Evolutionary conservation across 2,888 invertebrate species (phyloP), one percentile per base, ranked within the genome.

Genomic region (Melanargia galathea): DNA sequence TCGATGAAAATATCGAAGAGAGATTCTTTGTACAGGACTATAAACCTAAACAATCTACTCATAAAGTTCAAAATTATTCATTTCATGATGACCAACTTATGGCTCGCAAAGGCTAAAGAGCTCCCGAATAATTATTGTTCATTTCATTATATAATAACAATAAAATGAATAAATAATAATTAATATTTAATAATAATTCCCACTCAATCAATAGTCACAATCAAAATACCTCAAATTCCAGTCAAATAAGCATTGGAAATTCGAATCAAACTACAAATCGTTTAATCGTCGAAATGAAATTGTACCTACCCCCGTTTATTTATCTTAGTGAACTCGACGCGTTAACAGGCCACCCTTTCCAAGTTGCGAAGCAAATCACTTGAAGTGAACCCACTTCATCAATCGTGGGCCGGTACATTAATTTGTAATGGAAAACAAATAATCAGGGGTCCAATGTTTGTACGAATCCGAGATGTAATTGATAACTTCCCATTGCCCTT

Each of bases 341-440:
- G 70, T 70, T 70, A 68, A 70, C 69, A 62, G 67, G 60, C 33
- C 54, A 67, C 65, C 67, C 69, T 66, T 70, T 67, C 62, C 58
- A 63, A 46, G 45, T 57, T 57, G 8, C 45, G 45, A 65, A 66
- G 60, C 6, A 70, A 74, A 74, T 72, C 70, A 71, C 70, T 70
- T 68, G 62, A 66, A 71, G 71, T 68, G 66, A 71, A 70, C 70
- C 69, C 69, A 68, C 71, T 71, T 70, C 73, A 74, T 75, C 74
- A 76, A 72, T 74, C 72, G 67, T 69, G 58, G 62, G 62, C 68
- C 68, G 71, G 57, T 67, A 71, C 71, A 73, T 69, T 73, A 74
- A 75, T 75, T 76, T 66, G 73, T 71, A 75, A 76, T 72, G 72
- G 71, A 68, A 72, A 68, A 73, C 76, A 74, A 75, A 75, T 72